A percentile compares a stretch with the other conserved stretches of the same genome.
phyloP scores from a whole-genome alignment of 2,888 invertebrate species.

The Sinhomidia bicolor region DNA sequence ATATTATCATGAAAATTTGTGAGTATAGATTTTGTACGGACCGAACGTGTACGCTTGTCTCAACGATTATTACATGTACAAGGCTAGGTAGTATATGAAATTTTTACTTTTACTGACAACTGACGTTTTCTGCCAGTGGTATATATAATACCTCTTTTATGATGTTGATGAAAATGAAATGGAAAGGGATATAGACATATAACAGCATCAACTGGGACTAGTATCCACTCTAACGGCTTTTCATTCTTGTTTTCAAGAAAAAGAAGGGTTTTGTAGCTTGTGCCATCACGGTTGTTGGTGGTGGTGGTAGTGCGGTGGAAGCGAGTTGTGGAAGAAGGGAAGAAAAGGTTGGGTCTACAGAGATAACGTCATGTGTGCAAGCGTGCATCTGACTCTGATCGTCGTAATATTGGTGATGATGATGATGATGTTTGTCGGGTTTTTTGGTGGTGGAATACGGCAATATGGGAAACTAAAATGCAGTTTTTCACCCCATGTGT shows the following conservation, averaged over 20 bases:
- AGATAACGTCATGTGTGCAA: neutral
- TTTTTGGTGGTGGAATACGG: neutral
- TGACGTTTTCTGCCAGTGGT: neutral
- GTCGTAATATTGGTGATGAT: neutral
- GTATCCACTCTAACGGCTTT: constrained; percentile 19
- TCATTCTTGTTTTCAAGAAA: neutral
- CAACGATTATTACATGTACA: too few species aligned
- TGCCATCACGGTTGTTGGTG: neutral
- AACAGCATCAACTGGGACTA: neutral
- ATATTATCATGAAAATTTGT: neutral
- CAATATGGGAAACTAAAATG: neutral
- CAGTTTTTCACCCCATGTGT: neutral
- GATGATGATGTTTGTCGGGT: neutral
- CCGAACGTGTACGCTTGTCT: too few species aligned
- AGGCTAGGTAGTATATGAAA: neutral
- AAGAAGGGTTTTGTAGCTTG: neutral
- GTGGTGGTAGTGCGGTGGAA: too few species aligned
- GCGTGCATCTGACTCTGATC: neutral
- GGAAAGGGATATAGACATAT: neutral
- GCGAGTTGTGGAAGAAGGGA: too few species aligned
- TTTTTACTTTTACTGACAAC: neutral
- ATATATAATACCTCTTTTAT: neutral
- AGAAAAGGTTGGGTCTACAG: constrained; percentile 7
- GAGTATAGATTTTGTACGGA: too few species aligned
- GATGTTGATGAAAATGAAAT: neutral